A percentile compares a stretch with the other conserved stretches of the same genome.
phyloP scores from a whole-genome alignment of 2,797 vertebrate species.

The Acipenser transmontanus region DNA sequence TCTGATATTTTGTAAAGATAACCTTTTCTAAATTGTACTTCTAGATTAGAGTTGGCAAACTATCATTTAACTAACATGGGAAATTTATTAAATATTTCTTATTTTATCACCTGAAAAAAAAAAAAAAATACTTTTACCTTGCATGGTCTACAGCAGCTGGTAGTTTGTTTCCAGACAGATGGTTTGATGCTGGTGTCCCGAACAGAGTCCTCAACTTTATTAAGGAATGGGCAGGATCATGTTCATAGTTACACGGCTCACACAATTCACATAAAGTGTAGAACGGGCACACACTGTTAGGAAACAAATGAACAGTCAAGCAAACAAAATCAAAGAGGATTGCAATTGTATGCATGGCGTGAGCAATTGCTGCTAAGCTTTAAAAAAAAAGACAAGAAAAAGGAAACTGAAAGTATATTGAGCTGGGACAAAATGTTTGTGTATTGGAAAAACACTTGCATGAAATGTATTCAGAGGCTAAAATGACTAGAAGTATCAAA shows the following conservation, averaged over 20 bases:
- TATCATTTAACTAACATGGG: too few species aligned
- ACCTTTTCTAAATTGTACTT: too few species aligned
- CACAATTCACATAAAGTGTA: slow-evolving; percentile 81
- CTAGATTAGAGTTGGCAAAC: too few species aligned
- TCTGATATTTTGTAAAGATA: too few species aligned
- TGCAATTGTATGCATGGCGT: background rate
- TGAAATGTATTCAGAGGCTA: too few species aligned
- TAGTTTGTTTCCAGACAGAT: slow-evolving; percentile 64
- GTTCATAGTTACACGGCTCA: slow-evolving; percentile 78
- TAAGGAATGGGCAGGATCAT: slow-evolving; percentile 80
- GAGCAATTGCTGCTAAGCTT: background rate
- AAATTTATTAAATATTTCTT: too few species aligned
- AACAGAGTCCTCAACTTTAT: slow-evolving; percentile 82
- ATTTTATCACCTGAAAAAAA: too few species aligned
- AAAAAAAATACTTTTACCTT: slow-evolving; percentile 55
- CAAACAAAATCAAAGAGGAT: slow-evolving; percentile 1
- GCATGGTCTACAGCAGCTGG: slow-evolving; percentile 51
- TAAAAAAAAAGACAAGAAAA: background rate
- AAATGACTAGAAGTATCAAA: too few species aligned
- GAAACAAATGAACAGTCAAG: slow-evolving; percentile 5
- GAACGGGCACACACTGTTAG: slow-evolving; percentile 76
- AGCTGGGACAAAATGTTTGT: too few species aligned
- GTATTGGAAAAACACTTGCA: too few species aligned
- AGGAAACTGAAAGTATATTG: background rate
- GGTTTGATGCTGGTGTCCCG: slow-evolving; percentile 20